Conservation (phyloP, 2,113 vertebrate species). For the Marmota monax region DNA sequence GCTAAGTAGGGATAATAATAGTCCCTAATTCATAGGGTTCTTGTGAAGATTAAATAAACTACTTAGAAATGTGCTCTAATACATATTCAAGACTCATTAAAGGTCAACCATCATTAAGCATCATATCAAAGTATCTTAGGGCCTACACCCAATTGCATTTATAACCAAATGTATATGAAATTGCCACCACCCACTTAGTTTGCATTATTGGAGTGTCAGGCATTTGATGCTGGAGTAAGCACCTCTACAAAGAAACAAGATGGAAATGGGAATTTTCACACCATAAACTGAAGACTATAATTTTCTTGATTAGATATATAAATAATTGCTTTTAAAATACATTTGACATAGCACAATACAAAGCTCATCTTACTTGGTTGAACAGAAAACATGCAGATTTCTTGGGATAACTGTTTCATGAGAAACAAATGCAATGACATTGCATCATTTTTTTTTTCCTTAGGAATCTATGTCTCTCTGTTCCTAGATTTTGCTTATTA, state of each 20-base stretch:
- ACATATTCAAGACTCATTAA: conserved; percentile 23
- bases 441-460: conserved; percentile 46
- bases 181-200: background rate
- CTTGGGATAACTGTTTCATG: background rate
- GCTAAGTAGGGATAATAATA: conserved; percentile 11
- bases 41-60: background rate
- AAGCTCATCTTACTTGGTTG: background rate
- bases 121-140: conserved; percentile 32
- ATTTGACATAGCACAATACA: conserved; percentile 1
- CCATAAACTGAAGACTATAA: conserved; percentile 21
- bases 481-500: conserved; percentile 13
- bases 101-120: background rate
- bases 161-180: conserved; percentile 17
- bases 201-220: background rate
- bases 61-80: conserved; percentile 7
- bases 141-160: background rate
- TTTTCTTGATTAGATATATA: background rate
- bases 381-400: background rate
- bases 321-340: conserved; percentile 46
- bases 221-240: conserved; percentile 28
- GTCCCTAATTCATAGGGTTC: background rate
- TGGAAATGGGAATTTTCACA: conserved; percentile 39
- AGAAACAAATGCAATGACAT: conserved; percentile 23
- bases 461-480: conserved; percentile 14
- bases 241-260: background rate